Conservation (phyloP, 1,140 invertebrate species). For the Magallana angulata region DNA sequence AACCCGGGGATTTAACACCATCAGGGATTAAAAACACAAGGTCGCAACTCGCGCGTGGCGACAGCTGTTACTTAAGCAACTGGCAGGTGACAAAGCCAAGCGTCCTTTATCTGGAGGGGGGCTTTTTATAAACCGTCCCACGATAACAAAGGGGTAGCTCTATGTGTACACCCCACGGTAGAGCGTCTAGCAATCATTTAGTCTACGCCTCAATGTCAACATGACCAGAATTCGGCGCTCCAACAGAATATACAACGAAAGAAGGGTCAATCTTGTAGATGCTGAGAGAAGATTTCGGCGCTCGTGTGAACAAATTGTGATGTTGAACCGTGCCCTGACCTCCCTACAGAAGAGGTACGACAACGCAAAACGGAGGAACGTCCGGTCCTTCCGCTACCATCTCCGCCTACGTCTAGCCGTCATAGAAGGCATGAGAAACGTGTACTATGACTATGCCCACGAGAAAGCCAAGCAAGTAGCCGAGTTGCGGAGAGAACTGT, state of each 20-base stretch:
- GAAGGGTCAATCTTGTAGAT: constrained; percentile 28
- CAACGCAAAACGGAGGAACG: constrained; percentile 62
- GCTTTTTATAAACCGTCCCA: background rate
- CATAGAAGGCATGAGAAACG: constrained; percentile 72
- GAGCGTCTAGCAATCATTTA: background rate
- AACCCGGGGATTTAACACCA: no score
- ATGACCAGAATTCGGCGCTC: constrained; percentile 19
- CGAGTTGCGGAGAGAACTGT: constrained; percentile 64
- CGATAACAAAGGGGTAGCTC: background rate
- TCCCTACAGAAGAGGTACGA: constrained; percentile 68
- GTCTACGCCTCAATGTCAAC: background rate
- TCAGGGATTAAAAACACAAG: background rate
- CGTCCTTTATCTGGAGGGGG: background rate
- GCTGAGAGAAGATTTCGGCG: constrained; percentile 59
- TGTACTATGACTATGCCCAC: constrained; percentile 74
- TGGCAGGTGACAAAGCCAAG: constrained; percentile 15
- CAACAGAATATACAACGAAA: constrained; percentile 3
- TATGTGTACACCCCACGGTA: background rate
- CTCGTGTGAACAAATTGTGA: constrained; percentile 72
- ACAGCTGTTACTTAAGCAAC: constrained; percentile 33
- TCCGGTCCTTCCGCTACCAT: constrained; percentile 71
- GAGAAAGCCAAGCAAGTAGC: constrained; percentile 70
- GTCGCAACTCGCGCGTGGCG: background rate
- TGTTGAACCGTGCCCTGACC: constrained; percentile 69
- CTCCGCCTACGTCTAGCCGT: constrained; percentile 71